Evolutionary conservation across 1,140 invertebrate genomes (phyloP), one percentile per base, ranked within the genome.

Genomic region (Zelostemma sp.): DNA sequence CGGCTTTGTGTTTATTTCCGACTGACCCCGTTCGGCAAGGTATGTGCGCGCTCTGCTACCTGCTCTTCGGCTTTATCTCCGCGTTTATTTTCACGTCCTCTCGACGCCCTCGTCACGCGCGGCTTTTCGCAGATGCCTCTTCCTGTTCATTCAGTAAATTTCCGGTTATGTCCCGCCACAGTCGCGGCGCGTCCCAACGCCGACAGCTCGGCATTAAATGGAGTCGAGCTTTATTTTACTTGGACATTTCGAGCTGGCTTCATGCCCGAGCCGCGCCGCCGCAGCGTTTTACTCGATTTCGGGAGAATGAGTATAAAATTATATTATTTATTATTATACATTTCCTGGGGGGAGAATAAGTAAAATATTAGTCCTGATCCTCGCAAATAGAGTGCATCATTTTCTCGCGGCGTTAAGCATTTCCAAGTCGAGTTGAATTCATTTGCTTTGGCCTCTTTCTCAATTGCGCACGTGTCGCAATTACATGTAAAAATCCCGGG

Each of bases 1-100:
- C n/a, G n/a, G 64, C 74, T 80, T 76, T 74, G 68, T 68, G 69
- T 74, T 77, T 81, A 80, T 79, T 81, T 81, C 76, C 50, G 70
- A 76, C 72, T 77, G 76, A 81, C 78, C 80, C 72, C 65, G 53
- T 70, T 48, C 46, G 60, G 70, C 28, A 62, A 72, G 69, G 58
- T 72, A 59, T 71, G 67, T 57, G n/a, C 56, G 67, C 71, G 58
- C 66, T 72, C 40, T 57, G 45, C 45, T 40, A 19, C 46, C 8
- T 53, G 6, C 33, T 46, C n/a, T n/a, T n/a, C 35, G 35, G 3
- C 9, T 11, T 38, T 38, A 38, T 38, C 35, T 38, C 35, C 1
- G 9, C 28, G 33, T 68, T 65, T 75, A 76, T 79, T 76, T 75
- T 77, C 74, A 63, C 61, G 64, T 63, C 61, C 66, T n/a, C n/a